A percentile compares a stretch with the other conserved stretches of the same genome.
Evolutionary conservation across 2,888 invertebrate species (phyloP).

Genomic region (Phalangium opilio): DNA sequence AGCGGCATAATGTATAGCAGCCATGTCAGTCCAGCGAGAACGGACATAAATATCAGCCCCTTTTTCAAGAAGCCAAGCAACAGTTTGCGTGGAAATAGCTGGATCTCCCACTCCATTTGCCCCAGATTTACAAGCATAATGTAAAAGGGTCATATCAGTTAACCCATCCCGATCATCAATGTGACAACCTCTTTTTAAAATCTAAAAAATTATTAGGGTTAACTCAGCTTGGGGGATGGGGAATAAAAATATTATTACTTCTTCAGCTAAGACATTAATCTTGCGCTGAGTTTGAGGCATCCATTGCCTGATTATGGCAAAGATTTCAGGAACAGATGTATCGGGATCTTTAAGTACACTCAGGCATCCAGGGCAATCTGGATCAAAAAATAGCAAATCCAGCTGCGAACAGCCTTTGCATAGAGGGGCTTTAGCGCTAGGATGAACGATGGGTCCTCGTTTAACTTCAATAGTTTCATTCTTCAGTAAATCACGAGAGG

Average conservation of each 20-base stretch:
- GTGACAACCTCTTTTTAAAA: slow-evolving; percentile 33
- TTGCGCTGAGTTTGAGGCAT: slow-evolving; percentile 36
- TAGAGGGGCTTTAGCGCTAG: slow-evolving; percentile 34
- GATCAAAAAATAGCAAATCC: slow-evolving; percentile 35
- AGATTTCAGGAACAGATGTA: slow-evolving; percentile 34
- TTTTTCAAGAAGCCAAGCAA: slow-evolving; percentile 23
- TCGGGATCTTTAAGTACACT: slow-evolving; percentile 27
- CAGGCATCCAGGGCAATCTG: slow-evolving; percentile 32
- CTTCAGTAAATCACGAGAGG: no score
- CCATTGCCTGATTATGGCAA: slow-evolving; percentile 38
- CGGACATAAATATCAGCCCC: slow-evolving; percentile 35
- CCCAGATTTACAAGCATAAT: slow-evolving; percentile 38
- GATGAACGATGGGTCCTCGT: slow-evolving; percentile 29
- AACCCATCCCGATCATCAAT: slow-evolving; percentile 37
- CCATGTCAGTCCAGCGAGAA: slow-evolving; percentile 39
- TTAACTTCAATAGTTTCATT: no score
- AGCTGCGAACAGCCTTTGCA: slow-evolving; percentile 32
- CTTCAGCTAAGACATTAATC: slow-evolving; percentile 31
- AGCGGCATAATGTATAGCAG: slow-evolving; percentile 37
- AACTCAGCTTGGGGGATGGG: no score
- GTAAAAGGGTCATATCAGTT: slow-evolving; percentile 38
- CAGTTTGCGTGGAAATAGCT: slow-evolving; percentile 23
- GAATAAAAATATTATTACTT: slow-evolving; percentile 25
- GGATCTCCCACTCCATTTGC: slow-evolving; percentile 32
- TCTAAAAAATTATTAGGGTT: slow-evolving; percentile 24